Percentiles rank a stretch among this genome's conserved stretches.
Evolutionary conservation across 2,113 vertebrate genomes (phyloP).

Genomic region (Hypanus sabinus): DNA sequence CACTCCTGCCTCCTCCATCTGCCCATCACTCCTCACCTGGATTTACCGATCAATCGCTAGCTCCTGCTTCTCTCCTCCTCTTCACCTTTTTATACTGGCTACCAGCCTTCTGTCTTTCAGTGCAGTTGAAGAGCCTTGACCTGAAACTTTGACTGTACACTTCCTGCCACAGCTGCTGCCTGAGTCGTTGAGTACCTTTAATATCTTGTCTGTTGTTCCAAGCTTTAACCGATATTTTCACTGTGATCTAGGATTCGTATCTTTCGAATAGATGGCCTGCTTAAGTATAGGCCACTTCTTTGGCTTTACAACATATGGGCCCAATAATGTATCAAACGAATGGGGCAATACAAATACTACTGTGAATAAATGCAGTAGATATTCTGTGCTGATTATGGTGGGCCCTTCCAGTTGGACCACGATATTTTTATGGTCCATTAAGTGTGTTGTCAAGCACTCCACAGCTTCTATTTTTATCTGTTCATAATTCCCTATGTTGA

Average conservation of each 20-base stretch:
- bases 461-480: background rate
- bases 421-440: background rate
- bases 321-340: background rate
- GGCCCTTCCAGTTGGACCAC: background rate
- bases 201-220: too few species aligned
- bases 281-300: background rate
- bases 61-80: too few species aligned
- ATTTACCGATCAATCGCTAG: too few species aligned
- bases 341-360: background rate
- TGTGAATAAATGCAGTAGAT: background rate
- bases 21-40: too few species aligned
- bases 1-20: too few species aligned
- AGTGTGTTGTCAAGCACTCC: background rate
- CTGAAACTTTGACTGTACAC: too few species aligned
- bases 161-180: too few species aligned
- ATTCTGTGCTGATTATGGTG: background rate
- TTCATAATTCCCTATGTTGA: background rate
- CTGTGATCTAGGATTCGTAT: background rate
- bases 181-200: too few species aligned
- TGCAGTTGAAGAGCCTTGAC: too few species aligned
- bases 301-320: background rate
- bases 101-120: too few species aligned
- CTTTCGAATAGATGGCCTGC: background rate
- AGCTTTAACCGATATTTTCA: background rate
- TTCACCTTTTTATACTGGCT: too few species aligned